Evolutionary conservation across 2,113 vertebrate genomes (phyloP).

Genomic region (Zosterops borbonicus): DNA sequence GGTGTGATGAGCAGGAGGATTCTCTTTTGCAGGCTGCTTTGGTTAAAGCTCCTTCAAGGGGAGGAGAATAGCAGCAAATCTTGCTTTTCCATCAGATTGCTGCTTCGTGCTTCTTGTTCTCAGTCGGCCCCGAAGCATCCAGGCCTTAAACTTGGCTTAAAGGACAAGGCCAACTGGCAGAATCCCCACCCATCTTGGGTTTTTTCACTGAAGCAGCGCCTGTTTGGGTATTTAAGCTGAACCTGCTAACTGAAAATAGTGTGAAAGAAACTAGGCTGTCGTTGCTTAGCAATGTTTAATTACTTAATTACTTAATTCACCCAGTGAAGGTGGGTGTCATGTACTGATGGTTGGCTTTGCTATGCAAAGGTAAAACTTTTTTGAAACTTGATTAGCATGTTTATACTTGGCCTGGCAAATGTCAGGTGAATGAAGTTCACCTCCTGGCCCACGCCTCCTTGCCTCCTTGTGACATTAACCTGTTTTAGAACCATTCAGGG

Average conservation of each 20-base stretch:
- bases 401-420: not conserved
- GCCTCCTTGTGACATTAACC: rapidly evolving
- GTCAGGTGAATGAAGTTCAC: not conserved
- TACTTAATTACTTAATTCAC: too few relatives aligned
- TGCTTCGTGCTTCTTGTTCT: not conserved
- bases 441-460: not conserved
- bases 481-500: rapidly evolving
- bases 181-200: rapidly evolving
- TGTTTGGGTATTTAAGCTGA: not conserved
- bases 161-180: not conserved
- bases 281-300: too few relatives aligned
- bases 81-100: not conserved
- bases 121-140: not conserved
- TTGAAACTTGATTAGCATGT: rapidly evolving
- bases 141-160: not conserved
- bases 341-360: not conserved
- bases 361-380: not conserved
- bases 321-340: too few relatives aligned
- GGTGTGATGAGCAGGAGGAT: rapidly evolving
- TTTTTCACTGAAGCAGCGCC: not conserved
- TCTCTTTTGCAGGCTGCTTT: not conserved
- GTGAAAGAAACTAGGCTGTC: not conserved
- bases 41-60: rapidly evolving
- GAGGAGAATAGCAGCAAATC: not conserved
- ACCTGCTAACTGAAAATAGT: not conserved